Evolutionary conservation across 2,113 vertebrate genomes (phyloP).

Genomic region (Triplophysa rosa): DNA sequence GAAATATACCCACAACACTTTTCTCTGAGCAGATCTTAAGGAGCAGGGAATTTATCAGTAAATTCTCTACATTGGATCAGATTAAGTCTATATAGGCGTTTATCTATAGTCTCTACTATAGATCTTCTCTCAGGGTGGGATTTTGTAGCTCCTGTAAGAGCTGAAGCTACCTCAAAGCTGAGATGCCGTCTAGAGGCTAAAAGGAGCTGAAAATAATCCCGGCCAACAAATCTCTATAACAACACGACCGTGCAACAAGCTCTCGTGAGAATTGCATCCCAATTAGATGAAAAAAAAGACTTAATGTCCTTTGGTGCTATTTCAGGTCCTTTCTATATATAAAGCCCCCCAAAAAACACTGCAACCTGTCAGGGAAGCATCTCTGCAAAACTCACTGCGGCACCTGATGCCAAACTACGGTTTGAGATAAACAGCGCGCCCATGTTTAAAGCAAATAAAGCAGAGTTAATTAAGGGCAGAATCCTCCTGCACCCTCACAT

Average conservation of each 20-base stretch:
- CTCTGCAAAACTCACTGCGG: not conserved
- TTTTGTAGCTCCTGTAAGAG: not conserved
- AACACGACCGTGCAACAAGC: conserved; percentile 5
- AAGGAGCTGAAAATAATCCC: conserved; percentile 46
- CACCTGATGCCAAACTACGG: not conserved
- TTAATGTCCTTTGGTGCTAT: conserved; percentile 30
- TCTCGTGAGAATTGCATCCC: conserved; percentile 40
- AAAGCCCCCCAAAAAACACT: not conserved
- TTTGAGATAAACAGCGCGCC: not conserved
- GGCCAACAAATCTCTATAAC: conserved; percentile 44
- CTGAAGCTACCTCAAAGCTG: not conserved
- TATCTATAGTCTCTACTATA: conserved; percentile 2
- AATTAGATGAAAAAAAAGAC: conserved; percentile 43
- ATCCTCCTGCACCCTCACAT: not conserved
- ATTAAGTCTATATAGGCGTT: not conserved
- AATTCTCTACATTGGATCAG: not conserved
- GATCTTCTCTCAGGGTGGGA: not conserved
- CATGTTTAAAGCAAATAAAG: not conserved
- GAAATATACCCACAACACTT: not conserved
- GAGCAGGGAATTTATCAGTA: not conserved
- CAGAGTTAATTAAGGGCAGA: not conserved
- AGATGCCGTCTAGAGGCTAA: conserved; percentile 28
- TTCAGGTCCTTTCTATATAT: conserved; percentile 18
- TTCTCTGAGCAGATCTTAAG: not conserved
- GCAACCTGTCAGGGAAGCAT: not conserved